Conservation (phyloP, 2,888 invertebrate species). For the Cistogaster globosa region DNA sequence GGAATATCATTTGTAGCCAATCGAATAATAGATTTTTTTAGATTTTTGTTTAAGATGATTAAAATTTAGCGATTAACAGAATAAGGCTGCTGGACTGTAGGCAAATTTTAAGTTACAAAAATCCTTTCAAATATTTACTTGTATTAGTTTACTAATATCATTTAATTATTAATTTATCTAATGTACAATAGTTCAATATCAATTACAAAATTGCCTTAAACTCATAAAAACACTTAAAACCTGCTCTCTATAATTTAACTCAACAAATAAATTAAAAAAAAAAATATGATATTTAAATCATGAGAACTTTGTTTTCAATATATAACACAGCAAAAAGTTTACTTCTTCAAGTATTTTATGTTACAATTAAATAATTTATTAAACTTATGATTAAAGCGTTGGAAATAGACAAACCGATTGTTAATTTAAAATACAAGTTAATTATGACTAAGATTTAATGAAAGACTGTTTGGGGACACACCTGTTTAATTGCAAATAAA, state of each 20-base stretch:
- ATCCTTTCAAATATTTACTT: too few relatives aligned
- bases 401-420: slow-evolving; percentile 22
- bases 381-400: not conserved
- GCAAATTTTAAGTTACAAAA: too few relatives aligned
- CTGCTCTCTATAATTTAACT: too few relatives aligned
- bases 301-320: slow-evolving; percentile 55
- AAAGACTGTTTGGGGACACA: slow-evolving; percentile 36
- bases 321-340: slow-evolving; percentile 29
- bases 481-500: slow-evolving; percentile 50
- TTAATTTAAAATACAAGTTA: not conserved
- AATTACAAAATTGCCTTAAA: not conserved
- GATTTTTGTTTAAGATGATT: too few relatives aligned
- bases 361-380: slow-evolving; percentile 20
- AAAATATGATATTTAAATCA: slow-evolving; percentile 10
- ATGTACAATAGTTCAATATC: not conserved
- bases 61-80: too few relatives aligned
- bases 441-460: not conserved
- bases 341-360: not conserved
- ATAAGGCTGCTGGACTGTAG: too few relatives aligned
- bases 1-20: too few relatives aligned
- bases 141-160: too few relatives aligned
- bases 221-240: slow-evolving; percentile 17
- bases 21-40: too few relatives aligned
- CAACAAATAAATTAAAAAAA: too few relatives aligned
- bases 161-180: too few relatives aligned